Evolutionary conservation across 2,113 vertebrate species (phyloP), one percentile per base, ranked within the genome.

Genomic region (Cercopithecus mona): DNA sequence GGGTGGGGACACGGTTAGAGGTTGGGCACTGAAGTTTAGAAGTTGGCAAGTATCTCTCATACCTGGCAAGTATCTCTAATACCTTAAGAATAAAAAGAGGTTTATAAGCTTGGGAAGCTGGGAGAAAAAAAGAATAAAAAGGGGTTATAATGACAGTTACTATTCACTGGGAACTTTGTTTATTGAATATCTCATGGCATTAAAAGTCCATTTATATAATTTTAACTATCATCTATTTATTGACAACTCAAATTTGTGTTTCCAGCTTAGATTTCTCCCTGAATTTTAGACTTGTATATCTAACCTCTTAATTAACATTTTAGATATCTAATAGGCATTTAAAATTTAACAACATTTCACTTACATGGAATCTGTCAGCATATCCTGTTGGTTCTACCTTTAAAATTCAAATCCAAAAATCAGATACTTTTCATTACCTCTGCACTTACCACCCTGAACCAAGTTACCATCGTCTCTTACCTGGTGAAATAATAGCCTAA

Each of bases 251-350:
- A 50, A 87, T 59, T 81, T 90, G 48, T 90, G 48, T 90, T 73
- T 95, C 35, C 14, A 94, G 35, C 27, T 88, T 48, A 92, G 40
- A 83, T 32, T 55, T 76, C 75, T 12, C 10, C 55, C 17, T 88
- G 40, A 91, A 82, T n/a, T 94, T 94, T 59, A 76, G 35, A 45
- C 14, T 81, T 89, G 9, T 78, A 20, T 79, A 80, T 89, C 20
- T 45, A 61, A 45, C 10, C 22, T 85, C 94, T 86, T 66, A 66
- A 50, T 59, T 93, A 40, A 87, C 35, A 87, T 95, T 95, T 64
- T 64, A 48, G 61, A 76, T 93, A 40, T 90, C 50, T 86, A 81
- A 86, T 75, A 90, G 81, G 35, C 90, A 93, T 95, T 93, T 93
- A 66, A 92, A 93, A 95, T 57, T 93, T 85, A 90, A 50, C 35